A percentile compares a stretch with the other conserved stretches of the same genome.
phyloP scores from a whole-genome alignment of 2,113 vertebrate genomes.

The Elanoides forficatus region DNA sequence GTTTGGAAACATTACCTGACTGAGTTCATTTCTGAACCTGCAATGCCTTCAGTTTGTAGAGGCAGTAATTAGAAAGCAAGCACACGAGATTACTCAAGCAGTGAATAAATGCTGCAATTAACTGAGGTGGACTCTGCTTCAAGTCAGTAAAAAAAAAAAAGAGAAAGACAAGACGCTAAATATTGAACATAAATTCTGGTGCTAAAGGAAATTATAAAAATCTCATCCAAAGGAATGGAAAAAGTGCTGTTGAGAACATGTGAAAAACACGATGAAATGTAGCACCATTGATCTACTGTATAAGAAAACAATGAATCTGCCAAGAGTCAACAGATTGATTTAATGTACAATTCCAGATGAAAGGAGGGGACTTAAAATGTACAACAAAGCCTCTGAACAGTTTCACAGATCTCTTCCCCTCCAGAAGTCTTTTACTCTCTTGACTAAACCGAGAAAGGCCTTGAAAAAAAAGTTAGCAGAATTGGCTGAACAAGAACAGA shows the following conservation, averaged over 20 bases:
- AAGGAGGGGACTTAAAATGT: not conserved
- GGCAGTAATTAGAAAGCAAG: constrained; percentile 15
- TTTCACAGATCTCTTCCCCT: not conserved
- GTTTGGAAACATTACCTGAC: not conserved
- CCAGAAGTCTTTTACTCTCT: not conserved
- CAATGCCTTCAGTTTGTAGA: not conserved
- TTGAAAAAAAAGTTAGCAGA: not conserved
- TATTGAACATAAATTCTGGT: not conserved
- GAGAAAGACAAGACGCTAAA: not conserved
- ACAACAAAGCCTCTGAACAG: not conserved
- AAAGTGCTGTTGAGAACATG: not conserved
- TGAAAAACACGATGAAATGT: constrained; percentile 3
- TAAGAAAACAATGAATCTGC: not conserved
- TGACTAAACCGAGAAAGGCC: not conserved
- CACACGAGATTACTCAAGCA: not conserved
- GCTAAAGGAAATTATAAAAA: not conserved
- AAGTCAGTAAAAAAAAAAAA: not conserved
- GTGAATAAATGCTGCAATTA: constrained; percentile 28
- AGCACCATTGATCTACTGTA: constrained; percentile 33
- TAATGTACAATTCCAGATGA: constrained; percentile 12
- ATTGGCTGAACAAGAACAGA: not conserved
- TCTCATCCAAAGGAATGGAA: not conserved
- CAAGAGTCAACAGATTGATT: constrained; percentile 24
- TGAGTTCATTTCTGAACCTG: not conserved
- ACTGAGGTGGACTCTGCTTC: constrained; percentile 2